Percentiles rank a stretch among this genome's conserved stretches.
These are phyloP conservation scores for Listronotus oregonensis DNA, from an alignment of 1,140 invertebrate genomes.

Conservation along the genomic window DNA sequence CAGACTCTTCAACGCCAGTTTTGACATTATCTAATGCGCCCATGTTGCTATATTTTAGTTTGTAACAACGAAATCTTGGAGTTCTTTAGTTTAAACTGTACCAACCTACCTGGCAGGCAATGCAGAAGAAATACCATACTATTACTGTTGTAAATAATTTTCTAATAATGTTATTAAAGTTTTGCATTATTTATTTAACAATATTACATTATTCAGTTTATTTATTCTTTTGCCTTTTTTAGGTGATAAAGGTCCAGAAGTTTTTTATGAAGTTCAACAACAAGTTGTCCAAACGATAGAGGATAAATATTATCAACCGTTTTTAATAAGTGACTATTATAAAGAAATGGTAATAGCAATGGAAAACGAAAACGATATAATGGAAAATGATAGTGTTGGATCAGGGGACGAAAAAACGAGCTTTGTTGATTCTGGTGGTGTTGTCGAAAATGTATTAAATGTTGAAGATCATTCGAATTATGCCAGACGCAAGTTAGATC, in stretches of 20 bases:
- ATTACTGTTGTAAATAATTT: too few relatives aligned
- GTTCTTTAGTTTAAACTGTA: too few relatives aligned
- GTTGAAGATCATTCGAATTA: conserved; percentile 83
- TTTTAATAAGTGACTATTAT: conserved; percentile 84
- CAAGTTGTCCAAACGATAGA: conserved; percentile 78
- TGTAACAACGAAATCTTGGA: too few relatives aligned
- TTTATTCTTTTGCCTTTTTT: not conserved
- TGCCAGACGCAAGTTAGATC: conserved; percentile 78
- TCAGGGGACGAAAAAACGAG: conserved; percentile 61
- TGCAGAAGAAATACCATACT: too few relatives aligned
- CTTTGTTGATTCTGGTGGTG: conserved; percentile 59
- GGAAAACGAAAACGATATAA: conserved; percentile 66
- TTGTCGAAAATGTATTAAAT: conserved; percentile 61
- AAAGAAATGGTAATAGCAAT: conserved; percentile 74
- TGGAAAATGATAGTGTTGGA: conserved; percentile 53
- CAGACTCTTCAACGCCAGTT: too few relatives aligned
- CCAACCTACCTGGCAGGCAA: too few relatives aligned
- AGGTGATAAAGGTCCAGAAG: conserved; percentile 85
- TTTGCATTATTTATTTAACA: too few relatives aligned
- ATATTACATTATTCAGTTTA: too few relatives aligned
- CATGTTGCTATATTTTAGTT: too few relatives aligned
- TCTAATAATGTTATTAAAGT: too few relatives aligned
- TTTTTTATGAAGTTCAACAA: conserved; percentile 86
- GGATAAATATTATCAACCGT: conserved; percentile 87
- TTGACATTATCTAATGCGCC: too few relatives aligned